Evolutionary conservation across 30 jellyfish, hydroid and myxozoan genomes (phyloP).

Genomic region (Thelohanellus kitauei): DNA sequence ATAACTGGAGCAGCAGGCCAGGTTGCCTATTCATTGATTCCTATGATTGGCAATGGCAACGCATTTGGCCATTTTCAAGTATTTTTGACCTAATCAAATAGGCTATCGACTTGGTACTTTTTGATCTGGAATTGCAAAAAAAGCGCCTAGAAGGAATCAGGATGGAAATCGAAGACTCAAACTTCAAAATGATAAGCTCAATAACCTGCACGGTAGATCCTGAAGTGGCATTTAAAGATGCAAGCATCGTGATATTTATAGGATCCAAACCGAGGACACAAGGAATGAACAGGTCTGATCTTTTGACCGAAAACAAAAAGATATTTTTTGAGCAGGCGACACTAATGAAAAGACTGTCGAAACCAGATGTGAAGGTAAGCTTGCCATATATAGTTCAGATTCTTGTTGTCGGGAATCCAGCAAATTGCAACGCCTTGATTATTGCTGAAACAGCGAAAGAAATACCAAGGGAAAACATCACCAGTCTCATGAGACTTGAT

Average conservation of each 20-base stretch:
- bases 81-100: slow-evolving; percentile 1
- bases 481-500: not conserved
- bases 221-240: slow-evolving; percentile 33
- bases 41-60: slow-evolving; percentile 72
- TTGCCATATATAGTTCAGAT: too few relatives aligned
- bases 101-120: slow-evolving; percentile 44
- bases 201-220: slow-evolving; percentile 56
- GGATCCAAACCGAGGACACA: slow-evolving; percentile 96
- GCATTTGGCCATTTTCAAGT: slow-evolving; percentile 79
- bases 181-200: slow-evolving; percentile 4
- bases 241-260: slow-evolving; percentile 75
- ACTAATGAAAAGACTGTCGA: slow-evolving; percentile 46
- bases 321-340: slow-evolving; percentile 63
- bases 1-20: slow-evolving; percentile 99
- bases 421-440: slow-evolving; percentile 70
- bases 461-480: slow-evolving; percentile 19
- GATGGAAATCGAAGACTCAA: slow-evolving; percentile 75
- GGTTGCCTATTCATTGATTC: slow-evolving; percentile 74
- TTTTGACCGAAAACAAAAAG: slow-evolving; percentile 64
- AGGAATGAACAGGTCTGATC: slow-evolving; percentile 90
- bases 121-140: slow-evolving; percentile 72
- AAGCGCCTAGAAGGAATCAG: slow-evolving; percentile 64
- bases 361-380: slow-evolving; percentile 43
- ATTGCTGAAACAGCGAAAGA: slow-evolving; percentile 55
- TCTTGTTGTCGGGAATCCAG: slow-evolving; percentile 96